Base-by-base conservation (phyloP, 2,113 vertebrate genomes). In the Anarrhichthys ocellatus region DNA sequence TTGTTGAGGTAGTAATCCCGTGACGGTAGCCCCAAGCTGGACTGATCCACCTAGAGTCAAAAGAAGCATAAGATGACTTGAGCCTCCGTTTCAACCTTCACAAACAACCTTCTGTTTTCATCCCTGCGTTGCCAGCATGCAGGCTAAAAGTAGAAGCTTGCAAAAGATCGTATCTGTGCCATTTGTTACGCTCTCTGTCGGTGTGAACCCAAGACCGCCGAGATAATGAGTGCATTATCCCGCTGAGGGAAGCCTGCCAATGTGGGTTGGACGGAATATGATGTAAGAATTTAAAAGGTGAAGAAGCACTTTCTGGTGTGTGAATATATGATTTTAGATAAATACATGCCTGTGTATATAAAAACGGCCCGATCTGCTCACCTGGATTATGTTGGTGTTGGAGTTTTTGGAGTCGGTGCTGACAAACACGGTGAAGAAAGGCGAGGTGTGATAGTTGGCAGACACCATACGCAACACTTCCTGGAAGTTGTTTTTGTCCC, bases 1-100 rank as follows among this genome's bases (percentile, higher is more conserved):
- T 96, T 98, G 94, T 99, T 99, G 93, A 99, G 96, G 93, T 99
- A 99, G 91, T 97, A 99, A 83, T 99, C 97, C 61, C 98, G 93
- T 0, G 98, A 99, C 0, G 98, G 98, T 34, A 99, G 88, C 15
- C 97, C 97, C 58, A 99, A 92, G 34, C 97, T 98, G 0, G 97
- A 97, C 91, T 99, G 98, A 92, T 99, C 97, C 72, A 98, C 96
- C 97, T 98, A 71, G 11, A 76, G 66, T 75, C 66, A 83, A 80
- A 56, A 82, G 32, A 82, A 82, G 86, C 42, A 82, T 58, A 11
- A 5, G 1, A 15, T 77, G 24, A 90, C 52, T 22, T 59, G 18
- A 58, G 24, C 63, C 36, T 80, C 42, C 5, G 13, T 40, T 38
- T 59, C 36, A 67, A 36, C 70, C 29, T 69, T 67, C 65, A 78